These are phyloP conservation scores for Telenomus remus DNA, from an alignment of 1,140 invertebrate species.

Conservation along the genomic window DNA sequence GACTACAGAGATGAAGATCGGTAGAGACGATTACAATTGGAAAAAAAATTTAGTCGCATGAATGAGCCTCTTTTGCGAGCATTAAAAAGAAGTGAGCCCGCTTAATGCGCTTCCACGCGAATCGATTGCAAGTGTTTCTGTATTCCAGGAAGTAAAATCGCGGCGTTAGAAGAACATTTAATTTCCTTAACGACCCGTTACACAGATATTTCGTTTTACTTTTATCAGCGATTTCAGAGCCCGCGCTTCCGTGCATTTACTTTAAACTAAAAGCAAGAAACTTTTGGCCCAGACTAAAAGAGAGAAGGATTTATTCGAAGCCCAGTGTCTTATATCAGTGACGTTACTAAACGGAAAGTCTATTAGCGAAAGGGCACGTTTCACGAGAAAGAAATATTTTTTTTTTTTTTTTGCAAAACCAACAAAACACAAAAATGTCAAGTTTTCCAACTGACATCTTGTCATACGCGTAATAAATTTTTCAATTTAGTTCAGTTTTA, in stretches of 20 bases:
- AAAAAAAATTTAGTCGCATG: constrained; percentile 45
- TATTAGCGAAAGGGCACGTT: constrained; percentile 44
- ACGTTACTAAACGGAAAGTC: constrained; percentile 31
- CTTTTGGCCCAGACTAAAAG: constrained; percentile 35
- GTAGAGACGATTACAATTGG: constrained; percentile 34
- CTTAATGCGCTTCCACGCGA: constrained; percentile 48
- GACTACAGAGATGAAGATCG: constrained; percentile 31
- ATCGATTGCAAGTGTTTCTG: constrained; percentile 55
- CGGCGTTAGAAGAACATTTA: constrained; percentile 61
- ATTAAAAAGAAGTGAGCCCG: constrained; percentile 55
- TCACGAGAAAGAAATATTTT: constrained; percentile 22
- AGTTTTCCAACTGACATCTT: too few relatives aligned
- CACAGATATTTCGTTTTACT: constrained; percentile 59
- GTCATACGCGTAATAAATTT: too few relatives aligned
- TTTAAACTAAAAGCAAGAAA: constrained; percentile 53
- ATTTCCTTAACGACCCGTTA: constrained; percentile 65
- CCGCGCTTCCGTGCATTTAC: constrained; percentile 62
- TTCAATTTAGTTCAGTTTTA: too few relatives aligned
- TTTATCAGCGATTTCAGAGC: constrained; percentile 62
- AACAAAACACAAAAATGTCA: too few relatives aligned
- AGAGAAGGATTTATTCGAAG: constrained; percentile 47
- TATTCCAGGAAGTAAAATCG: constrained; percentile 57
- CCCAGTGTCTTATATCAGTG: constrained; percentile 46
- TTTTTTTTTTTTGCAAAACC: not conserved
- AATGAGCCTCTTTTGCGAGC: constrained; percentile 46